A percentile compares a stretch with the other conserved stretches of the same genome.
Conservation (phyloP, 1,140 invertebrate species). For the Anagrus nilaparvatae region DNA sequence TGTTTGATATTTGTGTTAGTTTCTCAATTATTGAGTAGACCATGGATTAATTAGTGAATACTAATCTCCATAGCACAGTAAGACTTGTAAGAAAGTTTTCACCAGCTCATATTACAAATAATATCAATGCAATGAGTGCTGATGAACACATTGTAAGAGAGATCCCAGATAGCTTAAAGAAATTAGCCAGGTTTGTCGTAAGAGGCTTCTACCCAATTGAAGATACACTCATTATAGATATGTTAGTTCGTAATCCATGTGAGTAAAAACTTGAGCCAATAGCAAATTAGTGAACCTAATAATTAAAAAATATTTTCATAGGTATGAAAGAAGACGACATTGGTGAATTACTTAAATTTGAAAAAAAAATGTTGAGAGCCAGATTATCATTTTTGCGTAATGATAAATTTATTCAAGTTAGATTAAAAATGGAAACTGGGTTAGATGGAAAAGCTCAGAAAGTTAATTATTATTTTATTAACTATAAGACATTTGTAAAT, state of each 20-base stretch:
- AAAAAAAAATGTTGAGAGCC: constrained; percentile 85
- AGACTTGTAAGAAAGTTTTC: too few relatives aligned
- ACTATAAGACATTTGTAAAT: constrained; percentile 95
- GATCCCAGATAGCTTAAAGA: constrained; percentile 82
- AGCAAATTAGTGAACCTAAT: not conserved
- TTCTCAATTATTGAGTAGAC: too few relatives aligned
- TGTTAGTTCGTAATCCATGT: constrained; percentile 89
- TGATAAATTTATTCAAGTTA: constrained; percentile 90
- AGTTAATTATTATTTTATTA: constrained; percentile 97
- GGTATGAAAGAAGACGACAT: constrained; percentile 97
- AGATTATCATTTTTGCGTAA: constrained; percentile 76
- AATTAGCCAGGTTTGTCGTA: constrained; percentile 80
- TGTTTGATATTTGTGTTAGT: too few relatives aligned
- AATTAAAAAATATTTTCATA: constrained; percentile 21
- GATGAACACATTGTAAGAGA: constrained; percentile 59
- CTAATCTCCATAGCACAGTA: too few relatives aligned
- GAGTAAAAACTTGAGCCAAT: constrained; percentile 30
- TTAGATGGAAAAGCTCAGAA: constrained; percentile 91
- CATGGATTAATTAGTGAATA: too few relatives aligned
- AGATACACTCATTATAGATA: constrained; percentile 88
- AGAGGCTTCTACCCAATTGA: constrained; percentile 89
- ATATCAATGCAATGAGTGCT: constrained; percentile 27
- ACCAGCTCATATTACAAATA: not conserved
- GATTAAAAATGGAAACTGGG: constrained; percentile 90
- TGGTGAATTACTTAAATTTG: constrained; percentile 86